These are phyloP conservation scores for Brachyptera risi DNA, from an alignment of 2,888 invertebrate genomes.

Conservation along the genomic window DNA sequence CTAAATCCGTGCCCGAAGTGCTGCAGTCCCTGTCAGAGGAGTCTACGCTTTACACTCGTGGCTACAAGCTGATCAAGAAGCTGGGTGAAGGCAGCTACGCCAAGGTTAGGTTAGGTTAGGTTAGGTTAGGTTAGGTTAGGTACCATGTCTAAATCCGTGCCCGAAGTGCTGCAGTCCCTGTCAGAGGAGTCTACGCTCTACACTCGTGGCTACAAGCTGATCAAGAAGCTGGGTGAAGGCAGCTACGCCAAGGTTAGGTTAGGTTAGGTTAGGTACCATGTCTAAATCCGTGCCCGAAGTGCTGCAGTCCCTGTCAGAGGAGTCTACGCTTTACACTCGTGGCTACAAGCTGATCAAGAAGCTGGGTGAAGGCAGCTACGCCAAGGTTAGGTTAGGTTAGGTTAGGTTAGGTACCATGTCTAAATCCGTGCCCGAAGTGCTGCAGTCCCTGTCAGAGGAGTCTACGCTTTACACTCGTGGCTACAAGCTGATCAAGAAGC, in stretches of 20 bases:
- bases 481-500: constrained; percentile 59
- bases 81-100: constrained; percentile 73
- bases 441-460: constrained; percentile 52
- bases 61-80: constrained; percentile 60
- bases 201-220: constrained; percentile 59
- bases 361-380: constrained; percentile 69
- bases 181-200: constrained; percentile 61
- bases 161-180: neutral
- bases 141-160: no score
- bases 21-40: constrained; percentile 52
- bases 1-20: no score
- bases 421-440: no score
- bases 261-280: no score
- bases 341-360: constrained; percentile 62
- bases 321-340: constrained; percentile 55
- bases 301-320: constrained; percentile 50
- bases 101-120: no score
- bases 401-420: no score
- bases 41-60: constrained; percentile 55
- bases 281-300: no score
- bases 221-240: constrained; percentile 65
- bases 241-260: no score
- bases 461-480: constrained; percentile 57
- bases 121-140: no score
- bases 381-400: no score